A percentile compares a stretch with the other conserved stretches of the same genome.
phyloP scores from a whole-genome alignment of 2,888 invertebrate genomes.

The Trichogramma dendrolimi region DNA sequence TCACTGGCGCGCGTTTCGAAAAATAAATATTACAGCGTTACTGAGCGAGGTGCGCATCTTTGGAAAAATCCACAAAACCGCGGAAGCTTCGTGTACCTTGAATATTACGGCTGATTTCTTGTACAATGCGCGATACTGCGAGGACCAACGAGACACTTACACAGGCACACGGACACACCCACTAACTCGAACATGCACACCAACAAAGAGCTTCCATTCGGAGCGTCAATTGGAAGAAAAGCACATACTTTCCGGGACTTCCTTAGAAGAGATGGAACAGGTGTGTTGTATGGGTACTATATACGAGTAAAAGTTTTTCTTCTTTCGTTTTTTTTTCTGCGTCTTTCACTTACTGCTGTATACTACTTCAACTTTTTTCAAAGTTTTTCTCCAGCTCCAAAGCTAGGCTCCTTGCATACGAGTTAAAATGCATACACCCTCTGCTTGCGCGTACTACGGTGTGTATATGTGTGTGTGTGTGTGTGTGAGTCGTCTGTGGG shows the following conservation, averaged over 20 bases:
- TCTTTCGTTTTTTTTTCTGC: not conserved
- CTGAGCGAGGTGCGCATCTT: too few species aligned
- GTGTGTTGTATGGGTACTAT: not conserved
- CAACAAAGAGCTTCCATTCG: slow-evolving; percentile 15
- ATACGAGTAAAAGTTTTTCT: slow-evolving; percentile 11
- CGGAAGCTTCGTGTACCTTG: not conserved
- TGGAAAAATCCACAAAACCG: too few species aligned
- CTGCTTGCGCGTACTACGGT: too few species aligned
- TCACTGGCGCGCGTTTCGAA: too few species aligned
- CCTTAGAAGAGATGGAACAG: slow-evolving; percentile 15
- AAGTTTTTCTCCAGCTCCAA: not conserved
- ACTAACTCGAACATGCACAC: not conserved
- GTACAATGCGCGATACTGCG: slow-evolving; percentile 1
- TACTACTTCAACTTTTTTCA: not conserved
- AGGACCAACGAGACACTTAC: too few species aligned
- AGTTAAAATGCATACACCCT: too few species aligned
- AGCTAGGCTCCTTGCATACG: too few species aligned
- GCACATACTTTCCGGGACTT: not conserved
- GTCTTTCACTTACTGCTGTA: not conserved
- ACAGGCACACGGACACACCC: not conserved
- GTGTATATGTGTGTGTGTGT: too few species aligned
- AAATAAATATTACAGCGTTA: too few species aligned
- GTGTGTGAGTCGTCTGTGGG: too few species aligned
- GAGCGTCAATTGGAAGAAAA: slow-evolving; percentile 16
- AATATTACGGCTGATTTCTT: slow-evolving; percentile 20